These are phyloP conservation scores for Drosophila kambysellisi DNA, from an alignment of 2,888 invertebrate genomes.

Conservation along the genomic window DNA sequence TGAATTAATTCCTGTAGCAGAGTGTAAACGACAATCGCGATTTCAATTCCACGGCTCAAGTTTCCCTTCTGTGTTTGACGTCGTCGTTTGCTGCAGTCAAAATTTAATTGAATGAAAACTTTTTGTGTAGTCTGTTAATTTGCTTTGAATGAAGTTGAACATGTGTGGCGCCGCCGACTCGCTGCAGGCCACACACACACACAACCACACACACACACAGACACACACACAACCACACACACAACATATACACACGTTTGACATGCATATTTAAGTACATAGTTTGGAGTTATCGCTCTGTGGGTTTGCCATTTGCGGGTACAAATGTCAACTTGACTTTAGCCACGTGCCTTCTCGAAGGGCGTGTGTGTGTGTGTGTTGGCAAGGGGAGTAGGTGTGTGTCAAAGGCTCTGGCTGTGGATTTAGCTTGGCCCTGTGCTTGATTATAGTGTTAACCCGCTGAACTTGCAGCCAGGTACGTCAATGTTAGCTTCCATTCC, in stretches of 20 bases:
- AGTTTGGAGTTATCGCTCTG: constrained; percentile 54
- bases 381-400: constrained; percentile 18
- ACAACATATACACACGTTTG: neutral
- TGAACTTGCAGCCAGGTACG: constrained; percentile 74
- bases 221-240: constrained; percentile 2
- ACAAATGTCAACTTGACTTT: constrained; percentile 81
- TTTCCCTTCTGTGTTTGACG: constrained; percentile 20
- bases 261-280: constrained; percentile 29
- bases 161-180: constrained; percentile 44
- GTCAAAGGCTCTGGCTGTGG: constrained; percentile 48
- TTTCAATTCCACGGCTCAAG: constrained; percentile 10
- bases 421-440: constrained; percentile 46
- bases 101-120: constrained; percentile 79
- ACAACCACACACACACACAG: neutral
- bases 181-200: constrained; percentile 20
- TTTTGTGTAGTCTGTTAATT: constrained; percentile 75
- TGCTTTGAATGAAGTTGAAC: constrained; percentile 75
- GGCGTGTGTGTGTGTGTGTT: constrained; percentile 14
- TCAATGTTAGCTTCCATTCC: constrained; percentile 58
- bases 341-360: constrained; percentile 41
- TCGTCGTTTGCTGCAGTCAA: constrained; percentile 35
- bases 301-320: constrained; percentile 71
- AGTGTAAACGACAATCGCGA: constrained; percentile 23
- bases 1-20: constrained; percentile 1
- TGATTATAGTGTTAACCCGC: constrained; percentile 78